Base-by-base conservation (phyloP, 2,797 vertebrate genomes). In the Euphonia xanthogaster region DNA sequence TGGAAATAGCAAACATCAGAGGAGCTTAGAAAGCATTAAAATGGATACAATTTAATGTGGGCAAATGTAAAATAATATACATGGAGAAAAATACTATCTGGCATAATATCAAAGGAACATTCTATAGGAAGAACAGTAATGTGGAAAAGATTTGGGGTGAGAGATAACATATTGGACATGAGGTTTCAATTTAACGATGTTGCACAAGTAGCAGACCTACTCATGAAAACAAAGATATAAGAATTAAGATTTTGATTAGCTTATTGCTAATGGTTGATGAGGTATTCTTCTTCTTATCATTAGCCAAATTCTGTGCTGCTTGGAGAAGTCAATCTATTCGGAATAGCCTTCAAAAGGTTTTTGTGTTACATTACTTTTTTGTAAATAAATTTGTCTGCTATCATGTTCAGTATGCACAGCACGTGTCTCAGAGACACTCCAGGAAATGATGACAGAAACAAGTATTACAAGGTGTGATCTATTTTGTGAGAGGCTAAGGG, bases 41-140 rank as follows among this genome's bases (percentile, higher is more conserved):
- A 96, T 90, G 42, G 95, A 79, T 90, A 66, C 77, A 10, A 97
- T 97, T 97, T 97, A 97, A 96, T 96, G 94, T 96, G 92, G 88
- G 93, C 96, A 96, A 96, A 96, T 96, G 75, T 92, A 86, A 94
- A 96, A 94, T 96, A 97, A 95, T 90, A 95, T 91, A 93, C 50
- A 21, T 92, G 86, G 90, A 80, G 63, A 79, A 95, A 97, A 97
- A 88, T 83, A 92, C 81, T 93, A 68, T 58, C 72, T 93, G 92
- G 91, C 94, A 91, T 86, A 92, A 96, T 94, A 96, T 92, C 76
- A 96, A 97, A 93, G 75, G 81, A 96, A 82, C 83, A n/a, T 80
- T 93, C 88, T 93, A 84, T 88, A 96, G 85, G 85, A 93, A 96
- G 90, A 96, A 85, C 22, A 73, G 55, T 88, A 94, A 96, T 74